Evolutionary conservation across 2,888 invertebrate genomes (phyloP).

Genomic region (Smittia sp.): DNA sequence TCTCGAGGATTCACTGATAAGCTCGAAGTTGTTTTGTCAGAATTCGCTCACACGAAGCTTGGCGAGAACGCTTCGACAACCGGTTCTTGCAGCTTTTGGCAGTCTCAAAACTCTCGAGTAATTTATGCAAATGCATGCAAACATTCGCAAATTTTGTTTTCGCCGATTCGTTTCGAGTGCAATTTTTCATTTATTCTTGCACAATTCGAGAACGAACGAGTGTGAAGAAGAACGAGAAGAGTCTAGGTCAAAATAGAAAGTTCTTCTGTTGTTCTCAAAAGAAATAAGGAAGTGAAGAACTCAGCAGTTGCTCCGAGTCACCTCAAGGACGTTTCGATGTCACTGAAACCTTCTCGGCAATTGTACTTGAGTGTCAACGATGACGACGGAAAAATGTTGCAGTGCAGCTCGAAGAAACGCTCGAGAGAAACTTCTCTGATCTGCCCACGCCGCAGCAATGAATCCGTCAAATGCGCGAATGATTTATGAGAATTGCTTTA

Average conservation of each 20-base stretch:
- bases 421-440: not conserved
- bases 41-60: too few relatives aligned
- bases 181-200: not conserved
- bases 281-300: not conserved
- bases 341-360: not conserved
- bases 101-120: not conserved
- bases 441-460: not conserved
- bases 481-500: slow-evolving; percentile 22
- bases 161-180: not conserved
- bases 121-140: slow-evolving; percentile 7
- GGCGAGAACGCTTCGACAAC: not conserved
- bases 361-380: too few relatives aligned
- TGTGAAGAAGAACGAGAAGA: not conserved
- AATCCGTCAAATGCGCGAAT: slow-evolving; percentile 3
- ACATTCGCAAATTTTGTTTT: not conserved
- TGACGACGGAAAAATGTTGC: too few relatives aligned
- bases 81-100: slow-evolving; percentile 6
- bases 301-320: not conserved
- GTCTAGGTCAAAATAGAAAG: slow-evolving; percentile 17
- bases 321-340: not conserved
- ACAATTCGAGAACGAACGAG: slow-evolving; percentile 1
- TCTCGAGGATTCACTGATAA: too few relatives aligned
- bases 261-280: not conserved
- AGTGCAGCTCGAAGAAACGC: too few relatives aligned
- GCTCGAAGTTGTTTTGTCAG: too few relatives aligned